phyloP scores from a whole-genome alignment of 2,888 invertebrate species.

The Calameuta pallipes region DNA sequence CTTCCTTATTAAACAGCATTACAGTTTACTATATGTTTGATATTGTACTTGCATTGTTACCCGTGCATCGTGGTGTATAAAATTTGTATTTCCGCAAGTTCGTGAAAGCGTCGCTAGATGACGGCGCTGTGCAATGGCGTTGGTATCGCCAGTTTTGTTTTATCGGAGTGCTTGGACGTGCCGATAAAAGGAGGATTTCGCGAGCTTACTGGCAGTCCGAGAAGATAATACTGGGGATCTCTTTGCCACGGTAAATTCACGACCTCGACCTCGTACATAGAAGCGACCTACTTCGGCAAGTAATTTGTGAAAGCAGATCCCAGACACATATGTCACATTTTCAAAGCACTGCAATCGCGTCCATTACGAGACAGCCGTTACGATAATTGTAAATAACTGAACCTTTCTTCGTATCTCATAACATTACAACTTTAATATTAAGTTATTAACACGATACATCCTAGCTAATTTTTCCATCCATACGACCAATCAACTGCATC shows the following conservation, averaged over 20 bases:
- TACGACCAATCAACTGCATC: background rate
- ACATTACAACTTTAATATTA: background rate
- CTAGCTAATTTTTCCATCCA: background rate
- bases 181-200: constrained; percentile 17
- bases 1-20: background rate
- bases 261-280: constrained; percentile 2
- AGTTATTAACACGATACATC: background rate
- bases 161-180: constrained; percentile 7
- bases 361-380: background rate
- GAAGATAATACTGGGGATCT: constrained; percentile 14
- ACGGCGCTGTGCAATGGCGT: background rate
- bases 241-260: constrained; percentile 6
- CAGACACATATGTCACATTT: background rate
- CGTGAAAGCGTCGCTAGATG: background rate
- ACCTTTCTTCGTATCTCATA: background rate
- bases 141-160: constrained; percentile 6
- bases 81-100: background rate
- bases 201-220: constrained; percentile 15
- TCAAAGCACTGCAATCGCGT: background rate
- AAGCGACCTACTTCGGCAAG: background rate
- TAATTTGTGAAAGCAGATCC: background rate
- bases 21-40: background rate
- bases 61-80: background rate
- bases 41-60: background rate
- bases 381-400: background rate